A percentile compares a stretch with the other conserved stretches of the same genome.
Conservation (phyloP, 2,888 invertebrate species). For the Capitulum mitella region DNA sequence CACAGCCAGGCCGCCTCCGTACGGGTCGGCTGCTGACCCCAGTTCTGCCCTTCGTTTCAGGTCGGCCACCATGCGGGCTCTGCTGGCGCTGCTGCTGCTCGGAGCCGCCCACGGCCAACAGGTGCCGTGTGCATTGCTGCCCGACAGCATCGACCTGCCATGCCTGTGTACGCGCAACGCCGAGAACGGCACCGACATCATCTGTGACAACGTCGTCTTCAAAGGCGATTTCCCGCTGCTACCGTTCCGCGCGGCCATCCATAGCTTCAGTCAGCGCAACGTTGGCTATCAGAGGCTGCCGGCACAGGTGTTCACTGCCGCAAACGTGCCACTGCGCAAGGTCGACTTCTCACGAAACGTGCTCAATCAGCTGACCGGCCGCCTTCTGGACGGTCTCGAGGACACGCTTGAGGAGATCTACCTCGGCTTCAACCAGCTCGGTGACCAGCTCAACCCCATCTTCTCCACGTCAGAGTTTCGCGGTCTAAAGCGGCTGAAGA, state of each 20-base stretch:
- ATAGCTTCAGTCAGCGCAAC: conserved; percentile 67
- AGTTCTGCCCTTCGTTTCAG: not conserved
- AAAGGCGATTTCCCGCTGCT: conserved; percentile 66
- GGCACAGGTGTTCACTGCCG: conserved; percentile 56
- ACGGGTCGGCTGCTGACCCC: not conserved
- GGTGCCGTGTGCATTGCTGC: conserved; percentile 64
- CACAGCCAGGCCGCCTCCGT: too few relatives aligned
- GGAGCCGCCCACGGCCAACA: not conserved
- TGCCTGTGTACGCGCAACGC: conserved; percentile 52
- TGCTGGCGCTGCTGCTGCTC: not conserved
- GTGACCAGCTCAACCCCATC: conserved; percentile 82
- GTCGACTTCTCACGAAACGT: conserved; percentile 72
- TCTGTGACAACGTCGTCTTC: conserved; percentile 77
- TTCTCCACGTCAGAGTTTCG: conserved; percentile 80
- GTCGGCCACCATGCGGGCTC: not conserved
- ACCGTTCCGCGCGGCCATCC: conserved; percentile 57
- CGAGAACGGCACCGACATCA: conserved; percentile 55
- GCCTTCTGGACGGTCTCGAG: conserved; percentile 59
- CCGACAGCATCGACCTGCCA: conserved; percentile 65
- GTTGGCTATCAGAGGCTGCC: conserved; percentile 75
- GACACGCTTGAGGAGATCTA: conserved; percentile 61
- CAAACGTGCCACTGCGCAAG: conserved; percentile 62
- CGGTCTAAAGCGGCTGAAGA: conserved; percentile 58
- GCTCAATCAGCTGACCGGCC: conserved; percentile 67
- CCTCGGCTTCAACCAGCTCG: conserved; percentile 72